Evolutionary conservation across 1,140 invertebrate genomes (phyloP).

Genomic region (Limonius californicus): DNA sequence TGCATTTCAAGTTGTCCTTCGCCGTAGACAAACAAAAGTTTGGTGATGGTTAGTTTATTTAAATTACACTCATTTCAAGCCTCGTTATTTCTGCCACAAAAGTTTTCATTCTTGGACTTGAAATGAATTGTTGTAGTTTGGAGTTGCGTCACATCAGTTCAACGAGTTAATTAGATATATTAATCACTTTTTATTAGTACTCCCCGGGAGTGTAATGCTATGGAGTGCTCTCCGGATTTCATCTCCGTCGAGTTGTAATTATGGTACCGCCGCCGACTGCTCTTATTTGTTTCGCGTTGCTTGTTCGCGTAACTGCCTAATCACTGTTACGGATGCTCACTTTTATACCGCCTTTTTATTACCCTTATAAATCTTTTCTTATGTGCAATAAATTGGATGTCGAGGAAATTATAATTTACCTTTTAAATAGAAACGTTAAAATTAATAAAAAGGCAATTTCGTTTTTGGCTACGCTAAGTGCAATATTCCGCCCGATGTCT

Average conservation of each 20-base stretch:
- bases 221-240: constrained; percentile 31
- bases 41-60: constrained; percentile 33
- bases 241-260: constrained; percentile 28
- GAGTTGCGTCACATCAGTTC: constrained; percentile 29
- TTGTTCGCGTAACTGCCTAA: constrained; percentile 8
- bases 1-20: background rate
- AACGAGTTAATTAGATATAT: constrained; percentile 37
- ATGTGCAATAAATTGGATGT: background rate
- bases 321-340: constrained; percentile 4
- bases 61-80: constrained; percentile 30
- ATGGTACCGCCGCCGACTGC: constrained; percentile 8
- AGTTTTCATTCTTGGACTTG: constrained; percentile 32
- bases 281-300: background rate
- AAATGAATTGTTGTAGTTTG: constrained; percentile 37
- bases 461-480: background rate
- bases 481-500: too few relatives aligned
- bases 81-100: constrained; percentile 31
- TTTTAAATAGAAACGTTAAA: constrained; percentile 4
- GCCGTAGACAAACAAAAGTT: constrained; percentile 12
- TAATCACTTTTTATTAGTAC: constrained; percentile 38
- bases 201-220: constrained; percentile 30
- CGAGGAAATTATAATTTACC: background rate
- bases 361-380: background rate
- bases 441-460: constrained; percentile 4
- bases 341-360: constrained; percentile 1